Conservation (phyloP, 37 sponge, comb jelly and placozoan genomes). For the Aphrocallistes beatrix region DNA sequence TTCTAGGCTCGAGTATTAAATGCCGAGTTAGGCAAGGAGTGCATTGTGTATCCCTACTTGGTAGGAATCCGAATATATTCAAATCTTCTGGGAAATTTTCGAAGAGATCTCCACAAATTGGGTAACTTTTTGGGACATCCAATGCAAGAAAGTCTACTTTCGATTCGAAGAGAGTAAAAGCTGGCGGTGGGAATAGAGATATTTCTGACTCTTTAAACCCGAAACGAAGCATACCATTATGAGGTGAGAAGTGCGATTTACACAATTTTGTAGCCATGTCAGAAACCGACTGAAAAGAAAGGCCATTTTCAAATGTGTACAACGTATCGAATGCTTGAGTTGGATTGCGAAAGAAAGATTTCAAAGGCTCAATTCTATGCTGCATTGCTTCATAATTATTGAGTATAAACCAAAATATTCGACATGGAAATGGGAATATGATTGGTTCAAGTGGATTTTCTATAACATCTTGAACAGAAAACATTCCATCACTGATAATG, state of each 20-base stretch:
- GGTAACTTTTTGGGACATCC: neutral
- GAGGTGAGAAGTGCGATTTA: neutral
- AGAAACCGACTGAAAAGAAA: neutral
- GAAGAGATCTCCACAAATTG: neutral
- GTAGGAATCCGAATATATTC: neutral
- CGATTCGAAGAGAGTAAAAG: neutral
- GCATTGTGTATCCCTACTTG: neutral
- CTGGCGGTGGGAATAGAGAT: neutral
- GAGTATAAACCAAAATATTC: neutral
- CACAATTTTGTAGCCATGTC: neutral
- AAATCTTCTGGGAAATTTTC: neutral
- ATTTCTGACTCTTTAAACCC: conserved; percentile 12
- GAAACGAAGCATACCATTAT: neutral
- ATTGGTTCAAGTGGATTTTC: neutral
- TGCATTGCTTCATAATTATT: neutral
- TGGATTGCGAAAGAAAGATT: neutral
- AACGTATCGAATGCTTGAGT: neutral
- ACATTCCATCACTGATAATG: neutral
- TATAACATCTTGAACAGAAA: neutral
- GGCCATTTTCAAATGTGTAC: neutral
- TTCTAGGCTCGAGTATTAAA: neutral
- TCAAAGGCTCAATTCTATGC: neutral
- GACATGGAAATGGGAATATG: conserved; percentile 3
- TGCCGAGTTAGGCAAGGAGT: conserved; percentile 15
- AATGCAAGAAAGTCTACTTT: neutral